Base-by-base conservation (phyloP, 1,140 invertebrate species). In the Atopsyche davidsoni region DNA sequence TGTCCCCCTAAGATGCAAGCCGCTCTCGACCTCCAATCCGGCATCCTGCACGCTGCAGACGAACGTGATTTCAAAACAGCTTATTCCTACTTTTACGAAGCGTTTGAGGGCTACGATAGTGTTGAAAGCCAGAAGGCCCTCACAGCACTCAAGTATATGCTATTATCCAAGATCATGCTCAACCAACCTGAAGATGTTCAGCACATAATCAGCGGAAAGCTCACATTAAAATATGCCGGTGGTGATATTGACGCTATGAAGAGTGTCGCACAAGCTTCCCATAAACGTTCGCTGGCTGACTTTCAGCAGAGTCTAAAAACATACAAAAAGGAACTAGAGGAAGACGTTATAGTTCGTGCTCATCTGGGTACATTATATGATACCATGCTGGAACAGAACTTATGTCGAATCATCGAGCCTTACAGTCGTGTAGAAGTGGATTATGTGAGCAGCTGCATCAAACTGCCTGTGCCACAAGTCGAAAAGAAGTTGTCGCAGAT, bases 11-110 rank as follows among this genome's bases (percentile, higher is more conserved):
- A 95, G 76, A 86, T 98, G 74, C 96, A 98, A 73, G 93, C 93
- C 11, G 86, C 93, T 13, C 75, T 99, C 11, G 97, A 99, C 76
- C 75, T 98, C 35, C 96, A 99, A 68, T 98, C 96, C 23, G 96
- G 94, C 46, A 97, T 99, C 58, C 72, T 99, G 14, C 97, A 99
- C 76, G 96, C 97, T 28, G 96, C 96, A 22, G 97, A 99, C 70
- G 97, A 99, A 69, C 85, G 89, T 64, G 97, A 99, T 66, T 99
- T 99, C 68, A 99, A 99, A 79, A 99, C 96, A 58, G 97, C 96
- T 25, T 99, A 96, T 70, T 99, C 96, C 28, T 99, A 99, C 67
- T 99, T 99, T 67, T 99, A 98, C 74, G 97, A 99, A 78, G 96
- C 96, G 25, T 99, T 99, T 74, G 97, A 99, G 79, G 95, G 95